phyloP scores from a whole-genome alignment of 2,888 invertebrate species.

The Caenorhabditis sp. region DNA sequence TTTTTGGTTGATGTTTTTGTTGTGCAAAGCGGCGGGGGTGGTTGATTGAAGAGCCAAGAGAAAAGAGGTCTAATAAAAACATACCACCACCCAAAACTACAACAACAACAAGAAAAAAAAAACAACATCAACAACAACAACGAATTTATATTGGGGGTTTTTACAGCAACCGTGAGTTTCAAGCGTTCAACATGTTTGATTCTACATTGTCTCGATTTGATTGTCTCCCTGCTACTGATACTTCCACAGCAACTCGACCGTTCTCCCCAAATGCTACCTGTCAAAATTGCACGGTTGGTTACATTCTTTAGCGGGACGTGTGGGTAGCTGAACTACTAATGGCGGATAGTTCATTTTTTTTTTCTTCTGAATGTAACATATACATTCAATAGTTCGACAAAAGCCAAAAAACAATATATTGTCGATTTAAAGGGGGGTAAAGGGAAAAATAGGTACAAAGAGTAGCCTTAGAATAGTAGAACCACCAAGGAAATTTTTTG shows the following conservation, averaged over 20 bases:
- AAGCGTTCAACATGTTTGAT: conserved; percentile 51
- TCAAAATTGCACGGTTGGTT: conserved; percentile 64
- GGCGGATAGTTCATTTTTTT: no score
- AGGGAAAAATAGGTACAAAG: no score
- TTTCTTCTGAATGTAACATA: no score
- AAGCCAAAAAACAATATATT: no score
- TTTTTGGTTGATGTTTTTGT: conserved; percentile 3
- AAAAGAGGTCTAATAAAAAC: conserved; percentile 4
- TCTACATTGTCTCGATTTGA: conserved; percentile 58
- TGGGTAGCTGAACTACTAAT: no score
- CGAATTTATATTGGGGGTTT: background rate
- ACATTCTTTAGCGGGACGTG: no score
- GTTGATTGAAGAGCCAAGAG: conserved; percentile 4
- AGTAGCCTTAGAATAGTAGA: no score
- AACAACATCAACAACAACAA: no score
- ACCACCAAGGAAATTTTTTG: no score
- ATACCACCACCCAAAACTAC: background rate
- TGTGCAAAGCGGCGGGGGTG: background rate
- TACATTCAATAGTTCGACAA: no score
- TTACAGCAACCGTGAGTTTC: conserved; percentile 3
- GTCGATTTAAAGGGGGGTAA: no score
- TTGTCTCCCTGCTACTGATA: conserved; percentile 65
- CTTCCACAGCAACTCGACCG: conserved; percentile 66
- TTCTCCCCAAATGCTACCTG: conserved; percentile 70
- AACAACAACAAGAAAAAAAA: background rate